Conservation (phyloP, 2,888 invertebrate genomes). For the Deilephila elpenor region DNA sequence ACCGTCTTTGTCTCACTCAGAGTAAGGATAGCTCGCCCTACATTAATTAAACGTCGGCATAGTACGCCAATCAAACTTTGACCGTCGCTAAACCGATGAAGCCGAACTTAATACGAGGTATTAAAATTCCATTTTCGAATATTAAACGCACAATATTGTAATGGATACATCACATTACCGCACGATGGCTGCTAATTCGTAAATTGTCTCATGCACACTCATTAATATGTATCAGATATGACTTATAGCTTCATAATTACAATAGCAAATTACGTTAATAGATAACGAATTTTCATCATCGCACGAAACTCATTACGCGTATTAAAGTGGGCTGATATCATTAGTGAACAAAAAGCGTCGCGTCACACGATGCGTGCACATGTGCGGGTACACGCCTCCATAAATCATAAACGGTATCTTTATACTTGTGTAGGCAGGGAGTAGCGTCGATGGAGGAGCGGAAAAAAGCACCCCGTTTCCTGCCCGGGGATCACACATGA, state of each 20-base stretch:
- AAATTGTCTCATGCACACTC: constrained; percentile 25
- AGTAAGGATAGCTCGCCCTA: constrained; percentile 69
- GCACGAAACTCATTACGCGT: constrained; percentile 62
- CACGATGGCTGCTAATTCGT: constrained; percentile 34
- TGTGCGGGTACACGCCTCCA: constrained; percentile 73
- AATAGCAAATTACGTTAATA: constrained; percentile 50
- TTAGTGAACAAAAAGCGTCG: constrained; percentile 70
- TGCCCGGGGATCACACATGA: constrained; percentile 84
- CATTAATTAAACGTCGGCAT: constrained; percentile 81
- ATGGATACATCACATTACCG: constrained; percentile 60
- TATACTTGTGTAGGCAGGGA: constrained; percentile 70
- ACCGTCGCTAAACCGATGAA: constrained; percentile 80
- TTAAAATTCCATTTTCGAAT: constrained; percentile 80
- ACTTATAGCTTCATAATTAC: constrained; percentile 44
- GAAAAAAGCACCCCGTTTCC: constrained; percentile 83
- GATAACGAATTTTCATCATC: constrained; percentile 53
- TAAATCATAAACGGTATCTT: constrained; percentile 82
- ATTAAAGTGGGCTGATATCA: constrained; percentile 61
- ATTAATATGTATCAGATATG: constrained; percentile 37
- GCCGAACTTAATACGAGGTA: constrained; percentile 81
- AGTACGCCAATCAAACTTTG: constrained; percentile 83
- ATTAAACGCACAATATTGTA: constrained; percentile 70
- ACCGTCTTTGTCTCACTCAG: constrained; percentile 60
- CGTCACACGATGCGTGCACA: constrained; percentile 76
- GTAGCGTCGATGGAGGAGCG: constrained; percentile 78